Conservation (phyloP, 1,140 invertebrate species). For the Drosophila azteca region DNA sequence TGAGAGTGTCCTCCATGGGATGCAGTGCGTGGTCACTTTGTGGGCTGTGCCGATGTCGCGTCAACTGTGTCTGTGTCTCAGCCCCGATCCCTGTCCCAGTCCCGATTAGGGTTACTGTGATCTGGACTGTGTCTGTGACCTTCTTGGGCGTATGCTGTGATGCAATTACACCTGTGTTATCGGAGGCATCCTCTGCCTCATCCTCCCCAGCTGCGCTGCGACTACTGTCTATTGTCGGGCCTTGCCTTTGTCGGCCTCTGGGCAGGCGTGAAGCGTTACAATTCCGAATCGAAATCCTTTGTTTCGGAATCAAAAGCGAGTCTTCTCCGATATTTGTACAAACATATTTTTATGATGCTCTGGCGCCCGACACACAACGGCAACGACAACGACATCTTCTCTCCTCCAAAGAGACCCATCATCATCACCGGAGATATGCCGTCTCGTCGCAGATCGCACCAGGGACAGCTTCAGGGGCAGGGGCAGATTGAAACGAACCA, state of each 20-base stretch:
- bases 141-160: constrained; percentile 23
- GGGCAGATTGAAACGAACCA: constrained; percentile 1
- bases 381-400: constrained; percentile 5
- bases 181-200: constrained; percentile 1
- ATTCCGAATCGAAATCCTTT: constrained; percentile 41
- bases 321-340: constrained; percentile 52
- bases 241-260: constrained; percentile 54
- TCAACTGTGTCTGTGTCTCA: constrained; percentile 23
- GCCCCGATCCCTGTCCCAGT: too few species aligned
- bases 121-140: constrained; percentile 19
- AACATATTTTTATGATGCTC: constrained; percentile 67
- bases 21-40: constrained; percentile 36
- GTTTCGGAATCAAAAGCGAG: constrained; percentile 37
- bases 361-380: constrained; percentile 49
- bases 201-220: constrained; percentile 30
- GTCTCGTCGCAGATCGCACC: constrained; percentile 41
- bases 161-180: constrained; percentile 73
- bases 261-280: constrained; percentile 73
- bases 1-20: too few species aligned
- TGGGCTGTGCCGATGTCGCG: constrained; percentile 46
- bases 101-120: constrained; percentile 9
- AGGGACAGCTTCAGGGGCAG: too few species aligned
- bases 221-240: constrained; percentile 34
- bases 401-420: constrained; percentile 9
- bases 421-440: constrained; percentile 64